phyloP scores from a whole-genome alignment of 1,140 invertebrate genomes.

The Aporrectodea caliginosa region DNA sequence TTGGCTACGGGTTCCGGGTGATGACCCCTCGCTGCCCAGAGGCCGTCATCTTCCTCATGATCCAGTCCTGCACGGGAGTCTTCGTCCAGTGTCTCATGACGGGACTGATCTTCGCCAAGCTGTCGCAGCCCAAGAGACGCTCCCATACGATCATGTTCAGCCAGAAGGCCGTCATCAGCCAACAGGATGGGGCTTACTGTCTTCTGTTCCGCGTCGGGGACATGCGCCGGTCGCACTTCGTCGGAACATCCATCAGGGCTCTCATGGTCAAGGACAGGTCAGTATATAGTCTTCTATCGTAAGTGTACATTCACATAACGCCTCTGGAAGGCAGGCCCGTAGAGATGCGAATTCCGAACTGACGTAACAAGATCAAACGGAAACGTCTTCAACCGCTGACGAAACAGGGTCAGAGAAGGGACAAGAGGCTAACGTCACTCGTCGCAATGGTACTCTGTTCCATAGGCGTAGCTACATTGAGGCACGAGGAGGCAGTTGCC shows the following conservation, averaged over 20 bases:
- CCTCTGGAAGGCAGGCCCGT: too few relatives aligned
- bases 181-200: conserved; percentile 22
- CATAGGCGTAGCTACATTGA: too few relatives aligned
- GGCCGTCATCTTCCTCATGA: conserved; percentile 24
- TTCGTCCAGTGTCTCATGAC: conserved; percentile 31
- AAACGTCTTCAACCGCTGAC: too few relatives aligned
- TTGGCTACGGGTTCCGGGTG: conserved; percentile 58
- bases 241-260: conserved; percentile 76
- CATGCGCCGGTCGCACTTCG: conserved; percentile 82
- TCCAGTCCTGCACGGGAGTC: conserved; percentile 31
- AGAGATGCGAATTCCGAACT: too few relatives aligned
- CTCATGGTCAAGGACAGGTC: conserved; percentile 71
- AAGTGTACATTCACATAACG: too few relatives aligned
- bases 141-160: conserved; percentile 34
- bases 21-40: conserved; percentile 58
- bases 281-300: too few relatives aligned
- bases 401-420: too few relatives aligned
- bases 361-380: too few relatives aligned
- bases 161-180: conserved; percentile 28
- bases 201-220: conserved; percentile 40
- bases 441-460: too few relatives aligned
- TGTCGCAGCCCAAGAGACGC: conserved; percentile 33
- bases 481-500: too few relatives aligned
- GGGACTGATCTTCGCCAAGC: conserved; percentile 31
- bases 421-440: too few relatives aligned